Conservation (phyloP, 2,113 vertebrate genomes). For the Siniperca knerii region DNA sequence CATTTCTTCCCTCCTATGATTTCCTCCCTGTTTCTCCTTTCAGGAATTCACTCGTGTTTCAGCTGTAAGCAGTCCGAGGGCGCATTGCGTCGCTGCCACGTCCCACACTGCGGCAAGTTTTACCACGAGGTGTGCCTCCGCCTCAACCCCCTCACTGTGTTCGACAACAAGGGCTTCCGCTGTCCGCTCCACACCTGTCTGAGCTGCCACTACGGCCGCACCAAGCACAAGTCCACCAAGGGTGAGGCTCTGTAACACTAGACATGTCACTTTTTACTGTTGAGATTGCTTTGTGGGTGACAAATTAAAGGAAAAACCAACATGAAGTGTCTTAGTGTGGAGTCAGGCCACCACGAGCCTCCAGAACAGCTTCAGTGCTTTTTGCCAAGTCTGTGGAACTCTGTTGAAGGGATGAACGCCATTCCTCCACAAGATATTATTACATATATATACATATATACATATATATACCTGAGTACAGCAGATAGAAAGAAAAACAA, state of each 20-base stretch:
- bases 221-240: conserved; percentile 89
- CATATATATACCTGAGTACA: no score
- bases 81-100: conserved; percentile 90
- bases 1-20: neutral
- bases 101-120: conserved; percentile 94
- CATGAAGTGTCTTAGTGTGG: no score
- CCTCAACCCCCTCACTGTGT: conserved; percentile 89
- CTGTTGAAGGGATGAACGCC: no score
- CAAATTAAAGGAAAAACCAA: no score
- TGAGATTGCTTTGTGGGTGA: no score
- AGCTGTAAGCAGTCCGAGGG: conserved; percentile 90
- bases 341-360: no score
- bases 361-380: no score
- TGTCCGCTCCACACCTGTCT: conserved; percentile 96
- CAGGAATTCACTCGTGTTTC: conserved; percentile 93
- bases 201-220: conserved; percentile 91
- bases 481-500: no score
- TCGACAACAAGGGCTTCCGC: conserved; percentile 95
- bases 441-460: no score
- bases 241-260: conserved; percentile 79
- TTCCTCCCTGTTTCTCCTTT: neutral
- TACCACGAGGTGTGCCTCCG: conserved; percentile 94
- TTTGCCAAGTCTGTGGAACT: no score
- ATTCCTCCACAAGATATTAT: no score
- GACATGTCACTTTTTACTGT: neutral